These are phyloP conservation scores for Entosphenus tridentatus DNA, from an alignment of 2,113 vertebrate genomes.

Conservation along the genomic window DNA sequence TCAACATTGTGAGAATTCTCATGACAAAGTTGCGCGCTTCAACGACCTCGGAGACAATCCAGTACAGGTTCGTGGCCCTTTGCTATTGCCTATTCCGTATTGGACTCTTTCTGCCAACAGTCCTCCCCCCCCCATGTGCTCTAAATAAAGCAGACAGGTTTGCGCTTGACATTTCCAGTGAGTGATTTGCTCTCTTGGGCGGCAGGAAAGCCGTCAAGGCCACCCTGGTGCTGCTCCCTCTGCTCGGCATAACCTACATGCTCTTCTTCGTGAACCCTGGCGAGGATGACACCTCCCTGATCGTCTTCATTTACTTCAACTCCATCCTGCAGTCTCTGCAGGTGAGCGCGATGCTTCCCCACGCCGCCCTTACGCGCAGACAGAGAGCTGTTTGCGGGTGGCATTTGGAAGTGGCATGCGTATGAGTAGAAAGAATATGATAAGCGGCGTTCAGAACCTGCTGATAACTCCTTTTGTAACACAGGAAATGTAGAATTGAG, in stretches of 20 bases:
- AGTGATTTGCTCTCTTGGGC: background rate
- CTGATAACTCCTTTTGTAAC: no score
- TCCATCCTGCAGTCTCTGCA: conserved; percentile 92
- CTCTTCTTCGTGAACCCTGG: conserved; percentile 90
- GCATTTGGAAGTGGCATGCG: no score
- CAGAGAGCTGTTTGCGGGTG: no score
- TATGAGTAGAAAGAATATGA: no score
- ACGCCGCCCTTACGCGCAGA: no score
- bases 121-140: background rate
- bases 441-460: no score
- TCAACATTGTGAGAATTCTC: conserved; percentile 83
- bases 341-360: conserved; percentile 21
- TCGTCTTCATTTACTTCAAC: conserved; percentile 96
- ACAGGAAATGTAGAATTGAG: no score
- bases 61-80: conserved; percentile 35
- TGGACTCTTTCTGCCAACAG: no score
- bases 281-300: conserved; percentile 69
- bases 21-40: conserved; percentile 85
- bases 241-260: conserved; percentile 98
- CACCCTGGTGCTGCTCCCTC: conserved; percentile 69
- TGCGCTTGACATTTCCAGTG: no score
- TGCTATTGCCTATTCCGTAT: no score
- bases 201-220: conserved; percentile 92
- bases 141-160: no score
- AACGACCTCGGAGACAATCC: conserved; percentile 71